A percentile compares a stretch with the other conserved stretches of the same genome.
phyloP scores from a whole-genome alignment of 2,113 vertebrate species.

The Actenoides lindsayi region DNA sequence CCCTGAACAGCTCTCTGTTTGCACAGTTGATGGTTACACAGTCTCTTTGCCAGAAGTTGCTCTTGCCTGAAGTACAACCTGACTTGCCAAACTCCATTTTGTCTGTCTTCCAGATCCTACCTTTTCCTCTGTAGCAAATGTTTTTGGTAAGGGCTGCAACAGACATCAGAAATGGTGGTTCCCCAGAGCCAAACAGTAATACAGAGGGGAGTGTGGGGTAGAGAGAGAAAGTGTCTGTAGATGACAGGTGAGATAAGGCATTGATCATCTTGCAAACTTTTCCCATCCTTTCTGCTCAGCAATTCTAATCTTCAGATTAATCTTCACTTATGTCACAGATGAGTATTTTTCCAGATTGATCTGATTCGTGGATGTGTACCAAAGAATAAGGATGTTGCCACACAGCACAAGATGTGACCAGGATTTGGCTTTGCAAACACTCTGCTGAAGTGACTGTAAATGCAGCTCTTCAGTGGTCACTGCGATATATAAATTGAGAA shows the following conservation, averaged over 20 bases:
- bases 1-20: fast-evolving
- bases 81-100: neutral
- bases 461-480: constrained; percentile 49
- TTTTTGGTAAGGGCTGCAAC: neutral
- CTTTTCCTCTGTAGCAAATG: neutral
- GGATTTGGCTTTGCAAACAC: neutral
- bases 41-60: neutral
- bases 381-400: neutral
- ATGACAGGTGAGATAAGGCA: neutral
- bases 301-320: neutral
- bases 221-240: neutral
- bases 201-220: neutral
- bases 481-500: constrained; percentile 55
- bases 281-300: neutral
- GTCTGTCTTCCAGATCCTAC: neutral
- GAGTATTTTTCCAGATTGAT: neutral
- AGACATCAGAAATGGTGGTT: neutral
- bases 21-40: neutral
- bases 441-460: constrained; percentile 40
- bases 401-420: neutral
- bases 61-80: neutral
- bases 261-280: neutral
- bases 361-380: neutral
- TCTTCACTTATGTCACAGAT: neutral
- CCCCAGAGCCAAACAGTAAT: neutral